phyloP scores from a whole-genome alignment of 1,140 invertebrate species.

The Camponotus vicinus region DNA sequence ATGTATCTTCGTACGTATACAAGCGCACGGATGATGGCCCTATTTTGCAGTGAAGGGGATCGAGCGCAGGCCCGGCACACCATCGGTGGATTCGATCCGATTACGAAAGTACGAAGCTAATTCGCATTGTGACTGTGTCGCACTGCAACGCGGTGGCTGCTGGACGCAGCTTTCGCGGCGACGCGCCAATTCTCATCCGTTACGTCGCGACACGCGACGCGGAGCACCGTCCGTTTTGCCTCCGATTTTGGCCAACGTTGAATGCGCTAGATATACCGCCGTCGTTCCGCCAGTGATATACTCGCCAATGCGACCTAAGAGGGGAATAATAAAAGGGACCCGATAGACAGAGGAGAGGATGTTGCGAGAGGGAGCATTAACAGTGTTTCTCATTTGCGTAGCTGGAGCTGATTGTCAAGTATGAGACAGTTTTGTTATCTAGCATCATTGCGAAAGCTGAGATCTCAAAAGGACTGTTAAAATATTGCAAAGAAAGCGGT shows the following conservation, averaged over 20 bases:
- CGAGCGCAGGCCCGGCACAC: slow-evolving; percentile 8
- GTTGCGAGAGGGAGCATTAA: slow-evolving; percentile 6
- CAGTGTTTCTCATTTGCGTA: slow-evolving; percentile 58
- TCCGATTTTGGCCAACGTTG: slow-evolving; percentile 36
- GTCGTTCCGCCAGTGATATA: slow-evolving; percentile 62
- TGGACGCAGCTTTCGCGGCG: slow-evolving; percentile 50
- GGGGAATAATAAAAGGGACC: slow-evolving; percentile 66
- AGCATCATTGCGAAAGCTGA: too few relatives aligned
- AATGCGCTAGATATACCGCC: slow-evolving; percentile 46
- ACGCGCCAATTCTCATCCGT: slow-evolving; percentile 47
- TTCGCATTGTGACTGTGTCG: slow-evolving; percentile 34
- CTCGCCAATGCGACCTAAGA: slow-evolving; percentile 55
- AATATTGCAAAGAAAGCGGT: too few relatives aligned
- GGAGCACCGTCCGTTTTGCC: slow-evolving; percentile 21
- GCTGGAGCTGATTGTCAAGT: neutral
- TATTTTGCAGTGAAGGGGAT: slow-evolving; percentile 29
- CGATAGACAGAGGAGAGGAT: neutral
- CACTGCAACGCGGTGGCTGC: neutral
- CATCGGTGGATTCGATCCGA: slow-evolving; percentile 65
- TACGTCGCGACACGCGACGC: slow-evolving; percentile 22
- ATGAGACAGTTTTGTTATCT: neutral
- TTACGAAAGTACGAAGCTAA: slow-evolving; percentile 65
- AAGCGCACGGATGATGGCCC: neutral
- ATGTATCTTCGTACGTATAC: neutral
- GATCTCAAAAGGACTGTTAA: too few relatives aligned